Conservation (phyloP, 2,888 invertebrate genomes). For the Crioceris asparagi region DNA sequence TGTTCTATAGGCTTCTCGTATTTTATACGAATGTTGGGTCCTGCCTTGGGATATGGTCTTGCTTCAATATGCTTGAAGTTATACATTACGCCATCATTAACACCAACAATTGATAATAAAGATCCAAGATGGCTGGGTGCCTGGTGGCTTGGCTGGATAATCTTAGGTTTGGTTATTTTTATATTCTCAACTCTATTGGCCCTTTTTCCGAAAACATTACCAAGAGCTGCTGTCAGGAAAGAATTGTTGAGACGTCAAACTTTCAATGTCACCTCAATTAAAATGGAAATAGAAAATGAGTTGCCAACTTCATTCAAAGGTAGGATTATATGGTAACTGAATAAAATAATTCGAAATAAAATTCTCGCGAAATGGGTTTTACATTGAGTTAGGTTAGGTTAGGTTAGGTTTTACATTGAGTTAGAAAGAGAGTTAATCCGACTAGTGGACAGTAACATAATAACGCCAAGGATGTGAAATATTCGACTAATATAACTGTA, state of each 20-base stretch:
- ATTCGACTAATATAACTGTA: no score
- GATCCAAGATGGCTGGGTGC: slow-evolving; percentile 74
- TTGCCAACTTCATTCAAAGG: slow-evolving; percentile 38
- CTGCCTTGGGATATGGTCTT: slow-evolving; percentile 55
- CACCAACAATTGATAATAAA: slow-evolving; percentile 51
- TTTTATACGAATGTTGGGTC: slow-evolving; percentile 57
- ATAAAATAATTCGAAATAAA: no score
- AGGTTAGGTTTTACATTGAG: no score
- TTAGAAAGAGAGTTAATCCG: no score
- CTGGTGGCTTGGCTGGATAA: slow-evolving; percentile 72
- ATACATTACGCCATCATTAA: slow-evolving; percentile 54
- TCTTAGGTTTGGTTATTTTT: slow-evolving; percentile 48
- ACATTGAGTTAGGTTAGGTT: no score
- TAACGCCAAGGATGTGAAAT: no score
- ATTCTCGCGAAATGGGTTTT: no score
- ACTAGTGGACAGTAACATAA: no score
- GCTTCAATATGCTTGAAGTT: slow-evolving; percentile 54
- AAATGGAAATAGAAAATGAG: slow-evolving; percentile 25
- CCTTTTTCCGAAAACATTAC: slow-evolving; percentile 59
- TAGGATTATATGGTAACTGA: slow-evolving; percentile 17
- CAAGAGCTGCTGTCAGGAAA: slow-evolving; percentile 50
- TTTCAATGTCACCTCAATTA: slow-evolving; percentile 17
- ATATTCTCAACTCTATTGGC: slow-evolving; percentile 51
- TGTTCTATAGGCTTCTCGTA: slow-evolving; percentile 49
- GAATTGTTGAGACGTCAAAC: slow-evolving; percentile 29